Percentiles rank a stretch among this genome's conserved stretches.
phyloP scores from a whole-genome alignment of 2,113 vertebrate species.

The Tautogolabrus adspersus region DNA sequence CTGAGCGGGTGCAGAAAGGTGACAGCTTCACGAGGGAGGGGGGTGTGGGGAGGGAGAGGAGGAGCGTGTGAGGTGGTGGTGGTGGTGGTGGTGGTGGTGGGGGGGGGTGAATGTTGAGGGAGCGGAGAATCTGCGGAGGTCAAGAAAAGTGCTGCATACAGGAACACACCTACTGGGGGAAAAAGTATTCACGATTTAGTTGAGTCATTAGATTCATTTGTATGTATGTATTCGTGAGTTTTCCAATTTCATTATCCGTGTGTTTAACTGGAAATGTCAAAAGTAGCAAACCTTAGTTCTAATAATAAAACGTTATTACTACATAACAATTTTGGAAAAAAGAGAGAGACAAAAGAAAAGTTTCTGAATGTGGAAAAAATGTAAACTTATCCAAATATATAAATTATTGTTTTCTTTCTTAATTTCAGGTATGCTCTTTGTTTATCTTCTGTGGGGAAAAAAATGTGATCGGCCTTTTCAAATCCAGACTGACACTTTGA shows the following conservation, averaged over 20 bases:
- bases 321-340: no score
- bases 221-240: not conserved
- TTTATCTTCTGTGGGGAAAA: not conserved
- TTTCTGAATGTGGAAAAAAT: not conserved
- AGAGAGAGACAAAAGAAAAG: not conserved
- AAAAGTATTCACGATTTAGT: conserved; percentile 3
- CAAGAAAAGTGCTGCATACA: conserved; percentile 58
- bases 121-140: conserved; percentile 44
- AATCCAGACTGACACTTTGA: not conserved
- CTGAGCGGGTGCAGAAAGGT: conserved; percentile 79
- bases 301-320: not conserved
- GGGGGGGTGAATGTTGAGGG: conserved; percentile 39
- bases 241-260: no score
- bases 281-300: not conserved
- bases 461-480: no score
- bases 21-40: conserved; percentile 75
- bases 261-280: no score
- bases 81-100: not conserved
- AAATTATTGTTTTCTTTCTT: not conserved
- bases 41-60: conserved; percentile 44
- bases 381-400: not conserved
- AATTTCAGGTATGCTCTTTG: not conserved
- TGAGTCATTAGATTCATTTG: not conserved
- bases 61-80: conserved; percentile 28
- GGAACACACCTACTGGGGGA: conserved; percentile 28